Conservation (phyloP, 53 echinoderm and acorn worm genomes). For the Hippasteria phrygiana region DNA sequence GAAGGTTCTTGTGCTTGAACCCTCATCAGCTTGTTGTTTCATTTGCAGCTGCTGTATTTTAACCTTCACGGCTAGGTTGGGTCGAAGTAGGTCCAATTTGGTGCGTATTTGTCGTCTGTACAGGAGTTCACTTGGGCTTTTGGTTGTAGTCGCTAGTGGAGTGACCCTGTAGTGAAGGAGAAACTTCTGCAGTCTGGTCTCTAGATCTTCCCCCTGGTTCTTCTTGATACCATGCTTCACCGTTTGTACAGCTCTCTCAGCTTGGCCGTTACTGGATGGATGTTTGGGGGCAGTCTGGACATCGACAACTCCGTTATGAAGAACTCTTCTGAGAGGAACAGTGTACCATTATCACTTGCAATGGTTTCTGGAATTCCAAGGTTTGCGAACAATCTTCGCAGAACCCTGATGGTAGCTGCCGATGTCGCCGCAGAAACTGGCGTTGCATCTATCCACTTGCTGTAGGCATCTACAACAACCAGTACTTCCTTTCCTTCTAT, state of each 20-base stretch:
- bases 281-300: constrained; percentile 61
- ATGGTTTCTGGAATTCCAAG: no score
- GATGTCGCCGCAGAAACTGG: constrained; percentile 33
- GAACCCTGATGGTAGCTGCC: constrained; percentile 45
- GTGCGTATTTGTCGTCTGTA: constrained; percentile 55
- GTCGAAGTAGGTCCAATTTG: constrained; percentile 45
- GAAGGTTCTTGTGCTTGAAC: constrained; percentile 17
- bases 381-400: constrained; percentile 60
- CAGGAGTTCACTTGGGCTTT: constrained; percentile 67
- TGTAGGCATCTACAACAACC: constrained; percentile 41
- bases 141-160: constrained; percentile 64
- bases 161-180: constrained; percentile 59
- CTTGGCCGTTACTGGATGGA: constrained; percentile 63
- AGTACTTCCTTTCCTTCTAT: constrained; percentile 35
- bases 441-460: constrained; percentile 60
- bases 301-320: constrained; percentile 17
- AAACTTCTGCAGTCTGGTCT: constrained; percentile 55
- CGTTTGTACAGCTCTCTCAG: constrained; percentile 62
- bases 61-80: constrained; percentile 47
- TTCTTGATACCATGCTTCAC: constrained; percentile 62
- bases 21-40: no score
- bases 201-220: constrained; percentile 34
- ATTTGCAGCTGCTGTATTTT: constrained; percentile 45
- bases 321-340: constrained; percentile 49
- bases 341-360: no score